Base-by-base conservation (phyloP, 2,113 vertebrate species). In the Octodon degus region DNA sequence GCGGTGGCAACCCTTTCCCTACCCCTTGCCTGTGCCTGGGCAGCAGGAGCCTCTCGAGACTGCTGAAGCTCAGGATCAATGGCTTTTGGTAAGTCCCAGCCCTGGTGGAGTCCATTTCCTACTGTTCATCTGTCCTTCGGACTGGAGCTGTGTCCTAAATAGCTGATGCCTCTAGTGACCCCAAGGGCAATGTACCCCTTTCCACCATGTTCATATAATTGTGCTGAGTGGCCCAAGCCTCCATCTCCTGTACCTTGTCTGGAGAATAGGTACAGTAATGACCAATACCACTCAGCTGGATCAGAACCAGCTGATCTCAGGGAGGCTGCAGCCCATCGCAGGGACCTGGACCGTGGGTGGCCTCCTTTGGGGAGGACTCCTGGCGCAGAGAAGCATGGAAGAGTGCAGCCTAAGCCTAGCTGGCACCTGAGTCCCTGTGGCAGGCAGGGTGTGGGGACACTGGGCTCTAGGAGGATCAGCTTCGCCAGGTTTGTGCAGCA, bases 281-380 rank as follows among this genome's bases (percentile, higher is more conserved):
- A 37, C 12, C 65, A 47, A 68, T 37, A 34, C 34, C 43, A 12
- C 40, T 47, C 11, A 12, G 43, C n/a, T 74, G n/a, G 11, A 7
- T 4, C 3, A 1, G 3, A 55, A 55, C 2, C 2, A 24, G n/a
- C 16, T 7, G 53, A n/a, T 37, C 32, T 2, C 14, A 3, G 70
- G 60, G 37, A 87, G 30, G n/a, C 1, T 13, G n/a, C 34, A 7
- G 55, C 20, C 19, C 40, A 19, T 0, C 0, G 4, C 25, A 17
- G 24, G 67, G 24, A 43, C 43, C 43, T 43, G 5, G 43, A 43
- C 43, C 43, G 43, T 43, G 50, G 50, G 50, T 50, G 50, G 50
- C 50, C 50, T 50, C 50, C 50, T 50, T 50, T 50, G 4, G 6
- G 43, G 43, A 43, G 5, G 43, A 43, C 43, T 6, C 43, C 6